A percentile compares a stretch with the other conserved stretches of the same genome.
Conservation (phyloP, 2,888 invertebrate species). For the Dinocampus coccinellae region DNA sequence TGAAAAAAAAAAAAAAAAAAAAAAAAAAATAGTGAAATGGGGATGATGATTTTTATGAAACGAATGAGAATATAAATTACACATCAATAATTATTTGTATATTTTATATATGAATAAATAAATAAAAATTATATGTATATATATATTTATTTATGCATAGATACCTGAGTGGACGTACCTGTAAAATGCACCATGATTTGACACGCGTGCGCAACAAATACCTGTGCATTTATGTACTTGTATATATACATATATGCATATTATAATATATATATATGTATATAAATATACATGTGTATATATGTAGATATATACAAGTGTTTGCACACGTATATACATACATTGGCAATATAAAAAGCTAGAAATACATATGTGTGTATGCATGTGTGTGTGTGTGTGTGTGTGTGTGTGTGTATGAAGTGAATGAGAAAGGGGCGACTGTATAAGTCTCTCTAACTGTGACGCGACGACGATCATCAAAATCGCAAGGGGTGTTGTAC, state of each 20-base stretch:
- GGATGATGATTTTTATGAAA: too few species aligned
- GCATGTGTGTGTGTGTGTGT: not conserved
- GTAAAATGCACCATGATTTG: conserved; percentile 24
- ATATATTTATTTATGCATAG: not conserved
- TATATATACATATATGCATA: not conserved
- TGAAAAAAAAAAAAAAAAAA: too few species aligned
- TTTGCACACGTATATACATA: too few species aligned
- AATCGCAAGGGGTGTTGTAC: conserved; percentile 3
- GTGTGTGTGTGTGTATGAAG: not conserved
- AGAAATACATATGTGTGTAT: not conserved
- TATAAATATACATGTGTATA: conserved; percentile 1
- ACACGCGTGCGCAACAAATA: conserved; percentile 26
- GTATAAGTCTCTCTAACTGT: not conserved
- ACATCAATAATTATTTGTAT: not conserved
- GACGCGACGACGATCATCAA: not conserved
- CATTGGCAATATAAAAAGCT: not conserved
- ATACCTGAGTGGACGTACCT: conserved; percentile 22
- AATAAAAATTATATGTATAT: not conserved
- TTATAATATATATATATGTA: conserved; percentile 5
- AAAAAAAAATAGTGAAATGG: too few species aligned
- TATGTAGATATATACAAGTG: too few species aligned
- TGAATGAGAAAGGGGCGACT: not conserved
- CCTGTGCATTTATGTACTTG: conserved; percentile 6
- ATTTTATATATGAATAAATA: not conserved
- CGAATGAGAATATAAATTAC: too few species aligned